Evolutionary conservation across 2,888 invertebrate genomes (phyloP).

Genomic region (Celastrina argiolus): DNA sequence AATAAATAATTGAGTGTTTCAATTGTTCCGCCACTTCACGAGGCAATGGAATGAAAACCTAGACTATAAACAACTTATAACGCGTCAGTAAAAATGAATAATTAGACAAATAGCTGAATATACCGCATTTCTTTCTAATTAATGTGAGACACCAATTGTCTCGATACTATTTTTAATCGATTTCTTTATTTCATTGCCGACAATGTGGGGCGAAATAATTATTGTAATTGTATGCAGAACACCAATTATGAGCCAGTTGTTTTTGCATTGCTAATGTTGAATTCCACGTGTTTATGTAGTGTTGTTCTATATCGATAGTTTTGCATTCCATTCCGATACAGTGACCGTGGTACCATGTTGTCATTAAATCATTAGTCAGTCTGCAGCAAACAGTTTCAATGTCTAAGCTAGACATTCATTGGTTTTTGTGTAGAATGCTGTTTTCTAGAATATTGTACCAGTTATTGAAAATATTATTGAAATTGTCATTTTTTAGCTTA

Average conservation of each 20-base stretch:
- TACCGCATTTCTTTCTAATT: conserved; percentile 5
- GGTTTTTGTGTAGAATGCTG: no score
- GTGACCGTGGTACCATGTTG: not conserved
- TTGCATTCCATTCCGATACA: not conserved
- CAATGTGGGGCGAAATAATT: conserved; percentile 7
- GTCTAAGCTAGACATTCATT: not conserved
- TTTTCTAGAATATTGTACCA: no score
- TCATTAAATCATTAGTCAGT: not conserved
- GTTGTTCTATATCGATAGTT: not conserved
- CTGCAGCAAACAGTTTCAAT: not conserved
- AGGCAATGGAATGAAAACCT: not conserved
- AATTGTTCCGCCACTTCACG: not conserved
- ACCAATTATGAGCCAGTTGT: conserved; percentile 5
- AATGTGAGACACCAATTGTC: conserved; percentile 11
- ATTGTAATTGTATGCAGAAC: conserved; percentile 16
- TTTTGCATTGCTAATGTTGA: conserved; percentile 18
- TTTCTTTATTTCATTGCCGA: not conserved
- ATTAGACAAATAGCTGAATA: not conserved
- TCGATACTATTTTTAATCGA: conserved; percentile 1
- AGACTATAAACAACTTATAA: no score
- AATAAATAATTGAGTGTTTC: not conserved
- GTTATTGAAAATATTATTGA: no score
- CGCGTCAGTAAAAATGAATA: not conserved
- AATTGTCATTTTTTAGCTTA: no score
- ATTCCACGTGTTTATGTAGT: conserved; percentile 8